phyloP scores from a whole-genome alignment of 1,140 invertebrate genomes.

The Lepidurus packardi region DNA sequence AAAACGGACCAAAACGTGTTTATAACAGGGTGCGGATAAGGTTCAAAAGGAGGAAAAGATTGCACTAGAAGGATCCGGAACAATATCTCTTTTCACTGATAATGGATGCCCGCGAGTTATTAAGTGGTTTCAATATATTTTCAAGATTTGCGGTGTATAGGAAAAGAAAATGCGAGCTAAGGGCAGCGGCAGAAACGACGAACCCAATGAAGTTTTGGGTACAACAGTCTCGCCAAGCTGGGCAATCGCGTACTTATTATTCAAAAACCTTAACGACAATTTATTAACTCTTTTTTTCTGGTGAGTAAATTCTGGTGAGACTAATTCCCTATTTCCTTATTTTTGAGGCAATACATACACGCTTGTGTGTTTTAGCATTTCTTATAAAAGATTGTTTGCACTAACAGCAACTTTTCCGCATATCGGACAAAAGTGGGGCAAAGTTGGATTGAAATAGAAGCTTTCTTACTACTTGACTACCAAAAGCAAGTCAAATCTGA shows the following conservation, averaged over 20 bases:
- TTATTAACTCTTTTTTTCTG: neutral
- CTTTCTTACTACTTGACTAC: neutral
- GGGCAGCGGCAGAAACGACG: neutral
- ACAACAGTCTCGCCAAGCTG: neutral
- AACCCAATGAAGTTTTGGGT: neutral
- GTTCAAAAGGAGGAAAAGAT: neutral
- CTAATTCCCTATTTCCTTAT: neutral
- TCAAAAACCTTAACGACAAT: neutral
- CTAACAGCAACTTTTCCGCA: constrained; percentile 3
- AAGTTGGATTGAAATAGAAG: neutral
- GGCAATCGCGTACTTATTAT: neutral
- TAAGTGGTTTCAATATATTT: neutral
- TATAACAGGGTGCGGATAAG: constrained; percentile 11
- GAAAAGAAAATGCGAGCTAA: constrained; percentile 11
- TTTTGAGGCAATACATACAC: neutral
- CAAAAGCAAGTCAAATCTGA: neutral
- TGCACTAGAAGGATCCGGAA: constrained; percentile 11
- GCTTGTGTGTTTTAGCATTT: neutral
- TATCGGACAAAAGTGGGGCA: neutral
- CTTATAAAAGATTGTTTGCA: neutral
- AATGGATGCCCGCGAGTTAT: neutral
- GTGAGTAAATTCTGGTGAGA: neutral
- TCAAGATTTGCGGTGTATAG: neutral
- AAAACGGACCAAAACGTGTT: constrained; percentile 13
- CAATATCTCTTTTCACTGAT: neutral